Conservation (phyloP, 2,113 vertebrate genomes). For the Telmatochromis sp. region DNA sequence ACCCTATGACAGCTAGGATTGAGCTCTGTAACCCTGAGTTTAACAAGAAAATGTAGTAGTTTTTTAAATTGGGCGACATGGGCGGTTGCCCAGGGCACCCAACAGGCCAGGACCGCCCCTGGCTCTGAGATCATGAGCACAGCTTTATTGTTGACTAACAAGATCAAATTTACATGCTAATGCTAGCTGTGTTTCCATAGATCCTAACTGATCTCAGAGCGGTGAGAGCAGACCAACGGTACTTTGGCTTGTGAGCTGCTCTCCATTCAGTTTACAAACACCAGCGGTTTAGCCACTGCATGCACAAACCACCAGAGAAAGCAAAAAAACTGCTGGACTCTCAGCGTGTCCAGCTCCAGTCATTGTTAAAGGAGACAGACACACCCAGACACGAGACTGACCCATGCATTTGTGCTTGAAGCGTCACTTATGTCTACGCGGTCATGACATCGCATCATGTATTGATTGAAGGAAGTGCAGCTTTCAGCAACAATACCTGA, state of each 20-base stretch:
- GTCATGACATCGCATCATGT: not conserved
- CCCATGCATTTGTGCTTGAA: not conserved
- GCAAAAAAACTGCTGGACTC: not conserved
- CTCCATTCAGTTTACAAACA: not conserved
- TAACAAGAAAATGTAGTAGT: not conserved
- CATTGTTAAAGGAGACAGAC: not conserved
- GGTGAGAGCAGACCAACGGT: not conserved
- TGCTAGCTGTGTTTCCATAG: not conserved
- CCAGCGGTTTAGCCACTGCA: not conserved
- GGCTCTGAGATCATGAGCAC: not conserved
- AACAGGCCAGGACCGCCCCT: fast-evolving
- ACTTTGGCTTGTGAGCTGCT: not conserved
- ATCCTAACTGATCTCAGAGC: not conserved
- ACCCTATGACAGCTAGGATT: not conserved
- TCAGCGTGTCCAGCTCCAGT: not conserved
- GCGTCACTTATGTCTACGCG: fast-evolving
- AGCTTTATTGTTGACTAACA: not conserved
- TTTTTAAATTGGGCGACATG: fast-evolving
- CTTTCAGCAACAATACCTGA: not conserved
- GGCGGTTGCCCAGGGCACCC: not conserved
- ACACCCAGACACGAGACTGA: not conserved
- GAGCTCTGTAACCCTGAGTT: not conserved
- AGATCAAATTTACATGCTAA: not conserved
- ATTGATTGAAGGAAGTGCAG: fast-evolving
- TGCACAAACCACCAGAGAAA: fast-evolving